A percentile compares a stretch with the other conserved stretches of the same genome.
phyloP scores from a whole-genome alignment of 2,888 invertebrate species.

The Andrena flavipes region DNA sequence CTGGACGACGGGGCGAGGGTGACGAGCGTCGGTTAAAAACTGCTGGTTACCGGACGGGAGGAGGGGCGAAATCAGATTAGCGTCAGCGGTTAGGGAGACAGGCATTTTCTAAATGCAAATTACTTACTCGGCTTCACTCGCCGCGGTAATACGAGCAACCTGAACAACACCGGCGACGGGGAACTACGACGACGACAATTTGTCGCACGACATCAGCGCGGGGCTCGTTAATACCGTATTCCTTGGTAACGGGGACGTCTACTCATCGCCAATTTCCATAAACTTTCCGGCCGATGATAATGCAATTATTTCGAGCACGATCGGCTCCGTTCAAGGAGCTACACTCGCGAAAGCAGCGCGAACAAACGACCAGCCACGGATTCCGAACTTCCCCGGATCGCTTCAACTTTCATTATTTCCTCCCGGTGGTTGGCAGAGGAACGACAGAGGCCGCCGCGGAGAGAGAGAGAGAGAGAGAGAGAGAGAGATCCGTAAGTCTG shows the following conservation, averaged over 20 bases:
- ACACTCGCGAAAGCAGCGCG: constrained; percentile 51
- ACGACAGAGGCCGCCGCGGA: constrained; percentile 12
- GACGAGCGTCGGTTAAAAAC: constrained; percentile 68
- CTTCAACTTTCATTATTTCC: constrained; percentile 54
- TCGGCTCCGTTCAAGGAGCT: constrained; percentile 55
- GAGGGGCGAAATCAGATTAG: constrained; percentile 61
- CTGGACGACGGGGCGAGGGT: constrained; percentile 25
- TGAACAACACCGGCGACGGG: constrained; percentile 33
- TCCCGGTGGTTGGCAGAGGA: constrained; percentile 13
- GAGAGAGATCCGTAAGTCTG: constrained; percentile 44
- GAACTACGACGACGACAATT: constrained; percentile 59
- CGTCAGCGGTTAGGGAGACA: constrained; percentile 45
- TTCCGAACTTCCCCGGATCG: constrained; percentile 34
- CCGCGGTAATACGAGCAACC: constrained; percentile 21
- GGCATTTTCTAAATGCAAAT: constrained; percentile 75
- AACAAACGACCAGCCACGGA: constrained; percentile 57
- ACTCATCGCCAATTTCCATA: constrained; percentile 71
- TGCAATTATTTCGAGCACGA: constrained; percentile 75
- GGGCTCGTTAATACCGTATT: constrained; percentile 55
- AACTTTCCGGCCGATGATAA: constrained; percentile 74
- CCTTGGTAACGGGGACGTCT: constrained; percentile 31
- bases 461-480: not conserved
- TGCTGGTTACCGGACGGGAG: constrained; percentile 46
- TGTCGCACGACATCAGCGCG: constrained; percentile 63
- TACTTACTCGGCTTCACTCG: constrained; percentile 62